These are phyloP conservation scores for Ostrea edulis DNA, from an alignment of 1,140 invertebrate species.

Conservation along the genomic window DNA sequence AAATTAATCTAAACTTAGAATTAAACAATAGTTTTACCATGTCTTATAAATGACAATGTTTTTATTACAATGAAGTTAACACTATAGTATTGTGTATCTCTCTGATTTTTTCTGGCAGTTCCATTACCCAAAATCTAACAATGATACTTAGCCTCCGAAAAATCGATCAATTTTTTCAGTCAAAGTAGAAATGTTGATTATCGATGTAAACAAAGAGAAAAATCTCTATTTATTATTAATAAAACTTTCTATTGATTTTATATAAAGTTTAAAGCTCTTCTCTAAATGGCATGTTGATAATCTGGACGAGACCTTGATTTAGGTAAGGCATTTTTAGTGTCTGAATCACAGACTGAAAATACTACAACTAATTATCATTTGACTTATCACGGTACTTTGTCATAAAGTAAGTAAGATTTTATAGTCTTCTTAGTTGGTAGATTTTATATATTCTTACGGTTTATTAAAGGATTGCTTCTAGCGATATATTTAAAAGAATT, in stretches of 20 bases:
- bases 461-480: too few species aligned
- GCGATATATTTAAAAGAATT: too few species aligned
- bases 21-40: too few species aligned
- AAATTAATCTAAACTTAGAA: too few species aligned
- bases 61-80: too few species aligned
- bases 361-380: too few species aligned
- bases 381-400: too few species aligned
- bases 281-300: background rate
- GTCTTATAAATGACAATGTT: too few species aligned
- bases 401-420: too few species aligned
- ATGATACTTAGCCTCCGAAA: background rate
- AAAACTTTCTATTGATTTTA: slow-evolving; percentile 26
- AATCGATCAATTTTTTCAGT: background rate
- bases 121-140: background rate
- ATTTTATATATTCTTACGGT: too few species aligned
- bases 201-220: slow-evolving; percentile 3
- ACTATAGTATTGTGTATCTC: background rate
- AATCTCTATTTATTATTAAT: slow-evolving; percentile 34
- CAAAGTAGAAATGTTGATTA: background rate
- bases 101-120: background rate
- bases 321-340: background rate
- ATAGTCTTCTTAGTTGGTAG: too few species aligned
- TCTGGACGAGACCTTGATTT: background rate
- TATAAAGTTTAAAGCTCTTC: slow-evolving; percentile 29
- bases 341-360: background rate